Conservation (phyloP, 2,113 vertebrate genomes). For the Ammodramus savannarum region DNA sequence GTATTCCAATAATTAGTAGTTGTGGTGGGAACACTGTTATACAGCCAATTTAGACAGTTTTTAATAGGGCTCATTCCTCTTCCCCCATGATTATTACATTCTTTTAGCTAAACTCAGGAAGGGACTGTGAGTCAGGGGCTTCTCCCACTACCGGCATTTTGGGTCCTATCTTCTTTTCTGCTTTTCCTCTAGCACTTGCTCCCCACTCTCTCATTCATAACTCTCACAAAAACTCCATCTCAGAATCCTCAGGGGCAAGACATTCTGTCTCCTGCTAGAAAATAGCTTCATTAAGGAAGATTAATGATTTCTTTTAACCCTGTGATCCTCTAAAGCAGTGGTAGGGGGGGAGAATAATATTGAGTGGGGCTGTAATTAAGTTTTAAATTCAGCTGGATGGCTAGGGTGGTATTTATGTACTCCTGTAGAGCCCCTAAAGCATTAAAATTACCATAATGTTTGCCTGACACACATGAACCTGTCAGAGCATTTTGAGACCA, state of each 20-base stretch:
- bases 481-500: conserved; percentile 46
- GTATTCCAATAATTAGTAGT: not conserved
- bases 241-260: conserved; percentile 41
- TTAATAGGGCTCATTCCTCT: not conserved
- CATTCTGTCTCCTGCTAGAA: conserved; percentile 50
- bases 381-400: conserved; percentile 46
- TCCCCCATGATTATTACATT: not conserved
- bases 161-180: not conserved
- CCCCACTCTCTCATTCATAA: not conserved
- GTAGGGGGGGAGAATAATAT: not conserved
- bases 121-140: not conserved
- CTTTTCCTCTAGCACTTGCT: not conserved
- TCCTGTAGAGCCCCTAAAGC: conserved; percentile 24
- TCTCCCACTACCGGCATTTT: not conserved
- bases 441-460: conserved; percentile 52
- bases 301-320: conserved; percentile 58
- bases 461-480: conserved; percentile 51
- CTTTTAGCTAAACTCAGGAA: not conserved
- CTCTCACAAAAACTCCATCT: conserved; percentile 21
- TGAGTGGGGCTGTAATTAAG: conserved; percentile 49
- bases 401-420: conserved; percentile 24
- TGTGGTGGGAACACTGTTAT: not conserved
- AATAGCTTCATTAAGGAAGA: conserved; percentile 63
- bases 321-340: conserved; percentile 8
- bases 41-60: not conserved